phyloP scores from a whole-genome alignment of 2,888 invertebrate genomes.

The Zeuzera pyrina region DNA sequence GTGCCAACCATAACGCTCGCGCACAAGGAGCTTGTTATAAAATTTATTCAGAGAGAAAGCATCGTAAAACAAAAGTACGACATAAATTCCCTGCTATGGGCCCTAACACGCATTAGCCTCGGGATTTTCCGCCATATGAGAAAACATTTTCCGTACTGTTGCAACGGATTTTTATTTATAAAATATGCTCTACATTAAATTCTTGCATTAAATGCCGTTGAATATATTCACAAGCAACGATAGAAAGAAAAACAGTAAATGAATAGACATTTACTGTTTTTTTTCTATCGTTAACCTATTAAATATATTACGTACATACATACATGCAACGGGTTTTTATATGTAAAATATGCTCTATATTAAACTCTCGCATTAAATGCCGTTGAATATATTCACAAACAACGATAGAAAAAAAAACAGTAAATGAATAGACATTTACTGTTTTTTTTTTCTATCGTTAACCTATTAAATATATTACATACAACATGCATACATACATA shows the following conservation, averaged over 20 bases:
- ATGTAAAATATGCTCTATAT: conserved; percentile 38
- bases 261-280: too few relatives aligned
- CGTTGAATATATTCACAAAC: too few relatives aligned
- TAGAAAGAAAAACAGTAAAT: too few relatives aligned
- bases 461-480: too few relatives aligned
- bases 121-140: conserved; percentile 66
- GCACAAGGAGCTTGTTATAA: conserved; percentile 31
- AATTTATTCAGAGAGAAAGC: conserved; percentile 44
- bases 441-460: too few relatives aligned
- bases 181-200: conserved; percentile 39
- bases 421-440: too few relatives aligned
- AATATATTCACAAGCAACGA: too few relatives aligned
- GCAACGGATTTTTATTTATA: conserved; percentile 23
- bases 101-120: conserved; percentile 52
- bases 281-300: too few relatives aligned
- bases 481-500: not conserved
- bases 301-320: too few relatives aligned
- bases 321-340: not conserved
- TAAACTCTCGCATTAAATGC: conserved; percentile 2
- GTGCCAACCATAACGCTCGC: conserved; percentile 20
- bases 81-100: conserved; percentile 51
- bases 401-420: too few relatives aligned
- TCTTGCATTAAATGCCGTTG: conserved; percentile 5
- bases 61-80: conserved; percentile 65
- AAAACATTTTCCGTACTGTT: conserved; percentile 52